phyloP scores from a whole-genome alignment of 2,113 vertebrate genomes.

The Nicator chloris region DNA sequence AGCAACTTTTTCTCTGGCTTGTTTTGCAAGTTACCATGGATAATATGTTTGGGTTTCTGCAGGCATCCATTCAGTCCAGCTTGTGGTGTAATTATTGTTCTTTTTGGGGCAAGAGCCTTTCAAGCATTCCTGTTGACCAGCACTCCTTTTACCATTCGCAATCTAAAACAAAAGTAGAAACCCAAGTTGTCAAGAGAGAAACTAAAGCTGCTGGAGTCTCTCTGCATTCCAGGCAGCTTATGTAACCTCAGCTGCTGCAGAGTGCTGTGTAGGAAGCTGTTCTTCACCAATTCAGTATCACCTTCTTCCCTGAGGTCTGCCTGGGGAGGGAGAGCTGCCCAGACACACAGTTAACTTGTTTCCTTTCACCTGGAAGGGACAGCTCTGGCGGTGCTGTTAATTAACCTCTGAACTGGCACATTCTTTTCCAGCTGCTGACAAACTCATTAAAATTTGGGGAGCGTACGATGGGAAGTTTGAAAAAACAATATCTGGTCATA shows the following conservation, averaged over 20 bases:
- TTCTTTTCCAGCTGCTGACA: slow-evolving; percentile 88
- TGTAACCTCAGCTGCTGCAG: slow-evolving; percentile 49
- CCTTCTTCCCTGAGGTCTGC: not conserved
- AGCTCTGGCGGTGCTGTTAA: not conserved
- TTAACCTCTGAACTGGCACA: not conserved
- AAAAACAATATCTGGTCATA: slow-evolving; percentile 97
- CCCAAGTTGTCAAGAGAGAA: slow-evolving; percentile 2
- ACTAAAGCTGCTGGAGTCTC: not conserved
- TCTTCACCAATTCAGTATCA: not conserved
- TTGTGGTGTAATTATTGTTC: not conserved
- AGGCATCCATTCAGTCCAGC: not conserved
- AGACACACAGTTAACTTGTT: not conserved
- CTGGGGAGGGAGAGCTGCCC: not conserved
- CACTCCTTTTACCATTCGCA: not conserved
- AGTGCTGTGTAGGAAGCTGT: not conserved
- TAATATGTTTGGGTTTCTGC: not conserved
- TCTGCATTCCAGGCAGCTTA: slow-evolving; percentile 55
- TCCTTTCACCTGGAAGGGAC: not conserved
- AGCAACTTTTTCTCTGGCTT: not conserved
- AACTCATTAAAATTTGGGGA: slow-evolving; percentile 99
- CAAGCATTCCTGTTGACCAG: not conserved
- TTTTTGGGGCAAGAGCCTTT: not conserved
- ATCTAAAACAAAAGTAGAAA: slow-evolving; percentile 24
- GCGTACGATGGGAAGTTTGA: slow-evolving; percentile 98
- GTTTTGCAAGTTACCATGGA: not conserved